Percentiles rank a stretch among this genome's conserved stretches.
phyloP scores from a whole-genome alignment of 2,113 vertebrate genomes.

The Equus quagga region DNA sequence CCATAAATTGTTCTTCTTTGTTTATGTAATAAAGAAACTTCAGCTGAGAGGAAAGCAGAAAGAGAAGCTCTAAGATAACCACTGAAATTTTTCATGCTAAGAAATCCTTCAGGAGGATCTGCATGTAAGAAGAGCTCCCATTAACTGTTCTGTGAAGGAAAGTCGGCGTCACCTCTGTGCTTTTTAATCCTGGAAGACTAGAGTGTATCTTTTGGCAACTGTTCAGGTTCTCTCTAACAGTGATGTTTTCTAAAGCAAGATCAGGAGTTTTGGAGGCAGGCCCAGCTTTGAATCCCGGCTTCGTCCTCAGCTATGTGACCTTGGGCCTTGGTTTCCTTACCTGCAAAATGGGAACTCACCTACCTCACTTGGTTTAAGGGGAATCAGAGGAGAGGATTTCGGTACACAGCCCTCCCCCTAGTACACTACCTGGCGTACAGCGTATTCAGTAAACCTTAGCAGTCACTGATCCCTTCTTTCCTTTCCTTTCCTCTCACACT shows the following conservation, averaged over 20 bases:
- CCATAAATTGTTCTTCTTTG: background rate
- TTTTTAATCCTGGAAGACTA: background rate
- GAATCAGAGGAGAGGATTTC: background rate
- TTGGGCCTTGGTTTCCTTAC: background rate
- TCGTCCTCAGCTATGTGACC: background rate
- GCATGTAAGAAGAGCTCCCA: background rate
- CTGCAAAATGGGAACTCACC: background rate
- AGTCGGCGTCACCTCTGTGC: background rate
- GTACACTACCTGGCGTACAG: background rate
- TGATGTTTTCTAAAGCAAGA: background rate
- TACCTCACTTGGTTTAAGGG: background rate
- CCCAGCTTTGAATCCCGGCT: background rate
- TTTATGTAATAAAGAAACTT: constrained; percentile 31
- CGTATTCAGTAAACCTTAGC: background rate
- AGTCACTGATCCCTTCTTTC: background rate
- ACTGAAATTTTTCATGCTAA: background rate
- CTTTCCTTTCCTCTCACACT: background rate
- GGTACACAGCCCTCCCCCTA: background rate
- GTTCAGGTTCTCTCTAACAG: background rate
- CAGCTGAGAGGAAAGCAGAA: background rate
- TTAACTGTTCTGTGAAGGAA: background rate
- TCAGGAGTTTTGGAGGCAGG: background rate
- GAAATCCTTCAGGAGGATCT: background rate
- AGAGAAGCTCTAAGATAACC: background rate
- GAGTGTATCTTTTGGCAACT: background rate